Conservation (phyloP, 2,888 invertebrate genomes). For the Thecocarcelia acutangulata region DNA sequence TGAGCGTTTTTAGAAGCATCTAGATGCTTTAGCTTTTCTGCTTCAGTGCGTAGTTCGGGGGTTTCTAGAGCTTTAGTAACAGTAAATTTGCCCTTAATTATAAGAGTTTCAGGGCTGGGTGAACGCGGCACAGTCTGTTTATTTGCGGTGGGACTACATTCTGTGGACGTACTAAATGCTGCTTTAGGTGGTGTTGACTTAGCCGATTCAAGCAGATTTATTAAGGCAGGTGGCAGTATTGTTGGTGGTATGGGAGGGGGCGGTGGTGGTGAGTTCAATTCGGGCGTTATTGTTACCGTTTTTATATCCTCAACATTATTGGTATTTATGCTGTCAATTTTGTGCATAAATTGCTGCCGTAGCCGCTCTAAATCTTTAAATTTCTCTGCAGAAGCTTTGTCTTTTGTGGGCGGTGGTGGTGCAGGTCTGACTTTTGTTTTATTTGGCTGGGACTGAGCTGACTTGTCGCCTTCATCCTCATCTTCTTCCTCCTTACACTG, state of each 20-base stretch:
- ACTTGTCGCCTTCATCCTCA: slow-evolving; percentile 85
- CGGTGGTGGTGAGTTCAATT: slow-evolving; percentile 78
- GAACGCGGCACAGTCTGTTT: slow-evolving; percentile 1
- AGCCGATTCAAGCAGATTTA: slow-evolving; percentile 75
- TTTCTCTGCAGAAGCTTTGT: slow-evolving; percentile 76
- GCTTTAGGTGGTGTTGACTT: slow-evolving; percentile 59
- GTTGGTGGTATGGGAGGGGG: slow-evolving; percentile 78
- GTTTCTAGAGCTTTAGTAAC: slow-evolving; percentile 82
- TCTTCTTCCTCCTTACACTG: slow-evolving; percentile 94
- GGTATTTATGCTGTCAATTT: slow-evolving; percentile 80
- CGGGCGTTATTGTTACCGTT: slow-evolving; percentile 72
- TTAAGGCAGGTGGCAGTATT: slow-evolving; percentile 74
- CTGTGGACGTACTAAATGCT: neutral
- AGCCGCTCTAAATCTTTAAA: slow-evolving; percentile 78
- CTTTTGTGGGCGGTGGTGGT: slow-evolving; percentile 76
- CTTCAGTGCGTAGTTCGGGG: slow-evolving; percentile 76
- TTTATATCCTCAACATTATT: slow-evolving; percentile 77
- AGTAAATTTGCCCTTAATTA: slow-evolving; percentile 83
- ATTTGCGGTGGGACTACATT: neutral
- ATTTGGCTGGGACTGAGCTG: slow-evolving; percentile 71
- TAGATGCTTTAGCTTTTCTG: slow-evolving; percentile 75
- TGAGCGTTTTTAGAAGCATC: slow-evolving; percentile 82
- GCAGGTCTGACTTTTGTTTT: slow-evolving; percentile 71
- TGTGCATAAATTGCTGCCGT: slow-evolving; percentile 80
- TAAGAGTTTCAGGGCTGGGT: slow-evolving; percentile 65